phyloP scores from a whole-genome alignment of 1,140 invertebrate species.

The Bradysia coprophila region DNA sequence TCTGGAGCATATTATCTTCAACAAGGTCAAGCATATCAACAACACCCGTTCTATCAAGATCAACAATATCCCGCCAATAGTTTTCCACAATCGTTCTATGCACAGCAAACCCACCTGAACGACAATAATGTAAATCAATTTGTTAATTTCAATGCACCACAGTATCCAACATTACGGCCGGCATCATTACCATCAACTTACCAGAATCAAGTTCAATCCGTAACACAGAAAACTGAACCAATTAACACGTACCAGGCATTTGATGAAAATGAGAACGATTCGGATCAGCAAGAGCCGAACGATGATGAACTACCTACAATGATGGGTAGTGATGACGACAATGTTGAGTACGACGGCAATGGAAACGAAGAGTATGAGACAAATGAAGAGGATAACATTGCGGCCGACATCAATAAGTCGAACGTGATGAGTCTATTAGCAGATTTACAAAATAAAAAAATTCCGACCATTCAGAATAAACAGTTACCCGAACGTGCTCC shows the following conservation, averaged over 20 bases:
- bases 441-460: no score
- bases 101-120: no score
- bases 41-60: no score
- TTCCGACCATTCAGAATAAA: no score
- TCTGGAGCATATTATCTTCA: no score
- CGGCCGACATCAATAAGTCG: not conserved
- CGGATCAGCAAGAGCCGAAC: not conserved
- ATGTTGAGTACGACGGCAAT: not conserved
- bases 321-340: not conserved
- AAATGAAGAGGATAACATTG: not conserved
- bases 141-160: slow-evolving; percentile 8
- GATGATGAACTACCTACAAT: not conserved
- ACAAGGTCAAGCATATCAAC: no score
- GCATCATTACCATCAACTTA: not conserved
- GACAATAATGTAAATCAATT: slow-evolving; percentile 17
- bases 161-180: slow-evolving; percentile 9
- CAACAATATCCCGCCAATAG: not conserved
- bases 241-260: not conserved
- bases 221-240: not conserved
- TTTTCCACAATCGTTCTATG: not conserved
- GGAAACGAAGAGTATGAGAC: not conserved
- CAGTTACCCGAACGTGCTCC: no score
- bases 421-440: not conserved
- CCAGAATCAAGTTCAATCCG: not conserved
- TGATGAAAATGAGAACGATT: not conserved